These are phyloP conservation scores for Scomber japonicus DNA, from an alignment of 2,113 vertebrate genomes.

Conservation along the genomic window DNA sequence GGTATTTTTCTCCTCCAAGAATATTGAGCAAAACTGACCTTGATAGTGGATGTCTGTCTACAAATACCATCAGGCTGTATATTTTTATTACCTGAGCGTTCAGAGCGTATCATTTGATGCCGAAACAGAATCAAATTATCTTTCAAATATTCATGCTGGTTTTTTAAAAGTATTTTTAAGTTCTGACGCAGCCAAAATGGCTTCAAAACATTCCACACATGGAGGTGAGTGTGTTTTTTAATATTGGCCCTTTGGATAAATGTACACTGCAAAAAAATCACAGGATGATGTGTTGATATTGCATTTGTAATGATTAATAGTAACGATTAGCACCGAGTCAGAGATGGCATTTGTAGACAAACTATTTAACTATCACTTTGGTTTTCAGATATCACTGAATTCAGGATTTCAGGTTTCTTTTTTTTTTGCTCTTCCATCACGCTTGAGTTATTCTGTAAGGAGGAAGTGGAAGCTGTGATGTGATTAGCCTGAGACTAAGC, in stretches of 20 bases:
- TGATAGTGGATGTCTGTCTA: constrained; percentile 33
- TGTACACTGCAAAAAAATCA: constrained; percentile 42
- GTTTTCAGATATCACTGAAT: constrained; percentile 27
- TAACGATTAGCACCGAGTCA: constrained; percentile 69
- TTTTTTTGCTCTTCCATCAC: constrained; percentile 18
- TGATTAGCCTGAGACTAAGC: constrained; percentile 73
- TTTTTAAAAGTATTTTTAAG: background rate
- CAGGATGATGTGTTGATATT: constrained; percentile 73
- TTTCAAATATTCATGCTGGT: constrained; percentile 42
- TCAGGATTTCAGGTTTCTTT: constrained; percentile 4
- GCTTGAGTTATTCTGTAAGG: constrained; percentile 3
- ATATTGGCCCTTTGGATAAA: constrained; percentile 49
- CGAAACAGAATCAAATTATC: constrained; percentile 37
- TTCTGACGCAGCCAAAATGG: constrained; percentile 25
- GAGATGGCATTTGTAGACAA: constrained; percentile 55
- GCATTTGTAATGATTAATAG: constrained; percentile 39
- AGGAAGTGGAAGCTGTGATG: constrained; percentile 63
- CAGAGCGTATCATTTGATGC: constrained; percentile 44
- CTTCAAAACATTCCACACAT: constrained; percentile 31
- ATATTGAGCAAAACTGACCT: constrained; percentile 12
- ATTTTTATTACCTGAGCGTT: constrained; percentile 69
- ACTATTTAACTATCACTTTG: constrained; percentile 6
- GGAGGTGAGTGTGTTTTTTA: constrained; percentile 38
- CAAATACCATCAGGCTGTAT: constrained; percentile 53
- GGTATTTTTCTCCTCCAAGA: background rate